Evolutionary conservation across 2,113 vertebrate species (phyloP).

Genomic region (Sinocyclocheilus maitianheensis): DNA sequence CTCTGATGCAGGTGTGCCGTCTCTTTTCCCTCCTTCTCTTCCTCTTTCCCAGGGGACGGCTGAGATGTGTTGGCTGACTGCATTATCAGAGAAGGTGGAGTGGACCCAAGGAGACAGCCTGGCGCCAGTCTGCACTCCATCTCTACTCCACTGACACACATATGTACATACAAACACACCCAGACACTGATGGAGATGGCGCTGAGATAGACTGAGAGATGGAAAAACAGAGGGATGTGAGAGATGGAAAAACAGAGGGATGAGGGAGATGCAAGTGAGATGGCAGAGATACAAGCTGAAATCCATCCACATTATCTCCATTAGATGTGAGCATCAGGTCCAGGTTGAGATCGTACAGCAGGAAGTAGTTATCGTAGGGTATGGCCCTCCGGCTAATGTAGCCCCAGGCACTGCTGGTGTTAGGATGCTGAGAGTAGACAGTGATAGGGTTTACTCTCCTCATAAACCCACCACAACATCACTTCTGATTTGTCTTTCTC

Average conservation of each 20-base stretch:
- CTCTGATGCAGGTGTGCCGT: constrained; percentile 80
- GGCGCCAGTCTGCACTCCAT: constrained; percentile 78
- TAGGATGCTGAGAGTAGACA: constrained; percentile 16
- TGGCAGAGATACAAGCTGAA: constrained; percentile 31
- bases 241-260: not conserved
- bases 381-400: constrained; percentile 4
- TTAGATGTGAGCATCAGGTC: constrained; percentile 35
- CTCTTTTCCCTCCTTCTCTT: constrained; percentile 73
- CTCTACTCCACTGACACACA: constrained; percentile 53
- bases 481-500: constrained; percentile 22
- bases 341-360: not conserved
- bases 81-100: constrained; percentile 75
- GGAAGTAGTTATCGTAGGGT: constrained; percentile 11
- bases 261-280: constrained; percentile 21
- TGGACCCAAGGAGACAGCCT: constrained; percentile 69
- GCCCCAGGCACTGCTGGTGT: constrained; percentile 33
- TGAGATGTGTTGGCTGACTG: constrained; percentile 82
- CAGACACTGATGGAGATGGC: constrained; percentile 40
- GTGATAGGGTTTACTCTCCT: not conserved
- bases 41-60: constrained; percentile 71
- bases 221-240: not conserved
- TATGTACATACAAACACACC: constrained; percentile 46
- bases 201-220: not conserved
- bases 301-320: constrained; percentile 41
- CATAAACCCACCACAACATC: not conserved